phyloP scores from a whole-genome alignment of 2,888 invertebrate genomes.

The Argyresthia goedartella region DNA sequence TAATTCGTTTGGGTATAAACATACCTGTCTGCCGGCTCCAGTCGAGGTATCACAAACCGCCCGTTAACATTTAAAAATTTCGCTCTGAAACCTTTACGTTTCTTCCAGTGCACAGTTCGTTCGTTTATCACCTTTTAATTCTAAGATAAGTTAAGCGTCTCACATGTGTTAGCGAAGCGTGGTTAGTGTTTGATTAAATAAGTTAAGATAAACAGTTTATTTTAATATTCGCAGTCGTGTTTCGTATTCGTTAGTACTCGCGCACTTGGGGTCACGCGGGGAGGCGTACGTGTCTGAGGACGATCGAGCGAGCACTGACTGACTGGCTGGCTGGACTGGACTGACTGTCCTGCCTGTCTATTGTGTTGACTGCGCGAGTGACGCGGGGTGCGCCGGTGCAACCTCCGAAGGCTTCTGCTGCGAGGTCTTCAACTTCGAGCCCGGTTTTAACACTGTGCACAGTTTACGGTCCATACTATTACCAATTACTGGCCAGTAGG shows the following conservation, averaged over 20 bases:
- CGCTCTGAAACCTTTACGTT: constrained; percentile 9
- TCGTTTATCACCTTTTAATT: background rate
- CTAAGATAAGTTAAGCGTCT: background rate
- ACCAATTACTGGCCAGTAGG: no score
- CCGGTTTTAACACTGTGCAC: no score
- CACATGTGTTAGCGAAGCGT: constrained; percentile 44
- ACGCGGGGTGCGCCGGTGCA: constrained; percentile 2
- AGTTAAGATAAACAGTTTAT: background rate
- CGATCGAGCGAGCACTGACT: constrained; percentile 54
- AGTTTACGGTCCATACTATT: no score
- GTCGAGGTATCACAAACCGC: background rate
- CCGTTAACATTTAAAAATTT: constrained; percentile 3
- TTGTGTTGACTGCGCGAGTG: constrained; percentile 7
- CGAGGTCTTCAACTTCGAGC: no score
- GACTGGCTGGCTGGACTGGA: constrained; percentile 14
- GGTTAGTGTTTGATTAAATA: constrained; percentile 13
- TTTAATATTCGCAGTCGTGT: constrained; percentile 18
- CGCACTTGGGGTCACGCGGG: constrained; percentile 45
- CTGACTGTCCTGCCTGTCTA: constrained; percentile 26
- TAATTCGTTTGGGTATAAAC: no score
- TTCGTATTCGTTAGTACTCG: constrained; percentile 48
- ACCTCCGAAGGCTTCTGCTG: background rate
- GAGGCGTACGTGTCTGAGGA: constrained; percentile 34
- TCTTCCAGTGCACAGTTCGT: constrained; percentile 35
- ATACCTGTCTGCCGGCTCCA: background rate